These are phyloP conservation scores for Lophochroa leadbeateri DNA, from an alignment of 2,113 vertebrate species.

Conservation along the genomic window DNA sequence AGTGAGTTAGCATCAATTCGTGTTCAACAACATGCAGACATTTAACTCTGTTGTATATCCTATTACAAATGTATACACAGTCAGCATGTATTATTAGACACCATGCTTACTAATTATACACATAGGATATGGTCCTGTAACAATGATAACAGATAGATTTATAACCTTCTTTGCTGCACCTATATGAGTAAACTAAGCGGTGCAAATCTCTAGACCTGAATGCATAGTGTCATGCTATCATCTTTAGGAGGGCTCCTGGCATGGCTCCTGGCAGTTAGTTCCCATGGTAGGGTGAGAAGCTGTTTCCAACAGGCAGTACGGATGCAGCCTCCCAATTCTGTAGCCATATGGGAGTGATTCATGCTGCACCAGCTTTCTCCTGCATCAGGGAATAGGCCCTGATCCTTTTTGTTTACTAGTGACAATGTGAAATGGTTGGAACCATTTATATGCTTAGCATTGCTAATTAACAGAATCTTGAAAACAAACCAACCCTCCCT, in stretches of 20 bases:
- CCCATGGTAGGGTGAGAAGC: neutral
- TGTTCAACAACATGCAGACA: neutral
- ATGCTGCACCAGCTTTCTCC: neutral
- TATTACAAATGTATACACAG: neutral
- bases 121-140: neutral
- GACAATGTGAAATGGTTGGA: rapidly evolving
- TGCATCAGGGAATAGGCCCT: neutral
- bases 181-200: neutral
- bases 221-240: neutral
- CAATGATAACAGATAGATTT: neutral
- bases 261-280: neutral
- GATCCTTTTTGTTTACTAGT: neutral
- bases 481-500: neutral
- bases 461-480: neutral
- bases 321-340: neutral
- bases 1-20: neutral
- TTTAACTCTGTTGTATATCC: neutral
- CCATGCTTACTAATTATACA: neutral
- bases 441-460: neutral
- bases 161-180: neutral
- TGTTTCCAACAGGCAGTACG: rapidly evolving
- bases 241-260: neutral
- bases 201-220: neutral
- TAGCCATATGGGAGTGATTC: neutral
- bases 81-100: neutral